Conservation (phyloP, 1,140 invertebrate genomes). For the Pogonus chalceus region DNA sequence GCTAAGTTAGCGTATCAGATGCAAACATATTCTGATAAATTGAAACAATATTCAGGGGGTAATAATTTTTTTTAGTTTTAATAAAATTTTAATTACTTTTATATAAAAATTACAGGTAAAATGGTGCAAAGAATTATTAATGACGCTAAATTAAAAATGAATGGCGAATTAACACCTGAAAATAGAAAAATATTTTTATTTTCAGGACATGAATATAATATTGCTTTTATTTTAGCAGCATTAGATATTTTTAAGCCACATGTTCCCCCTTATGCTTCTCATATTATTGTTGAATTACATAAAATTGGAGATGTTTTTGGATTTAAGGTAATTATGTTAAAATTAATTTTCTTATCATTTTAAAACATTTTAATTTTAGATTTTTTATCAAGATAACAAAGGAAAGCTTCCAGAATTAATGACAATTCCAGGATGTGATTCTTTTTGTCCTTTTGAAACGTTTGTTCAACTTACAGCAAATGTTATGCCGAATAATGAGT, state of each 20-base stretch:
- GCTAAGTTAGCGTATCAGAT: background rate
- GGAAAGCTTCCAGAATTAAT: background rate
- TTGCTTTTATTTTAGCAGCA: constrained; percentile 50
- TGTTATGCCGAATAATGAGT: background rate
- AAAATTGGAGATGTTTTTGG: constrained; percentile 14
- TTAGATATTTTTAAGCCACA: constrained; percentile 47
- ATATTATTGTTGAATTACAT: constrained; percentile 32
- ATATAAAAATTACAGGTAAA: constrained; percentile 28
- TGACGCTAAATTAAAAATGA: constrained; percentile 32
- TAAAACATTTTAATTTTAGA: background rate
- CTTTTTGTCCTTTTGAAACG: constrained; percentile 20
- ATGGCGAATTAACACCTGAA: constrained; percentile 24
- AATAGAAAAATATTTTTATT: constrained; percentile 43
- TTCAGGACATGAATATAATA: constrained; percentile 60
- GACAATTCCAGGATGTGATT: constrained; percentile 18
- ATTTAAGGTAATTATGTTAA: too few relatives aligned
- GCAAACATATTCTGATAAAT: background rate
- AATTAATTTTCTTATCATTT: too few relatives aligned
- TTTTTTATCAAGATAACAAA: background rate
- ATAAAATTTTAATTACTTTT: too few relatives aligned
- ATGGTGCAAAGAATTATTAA: constrained; percentile 43
- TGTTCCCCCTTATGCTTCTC: constrained; percentile 33
- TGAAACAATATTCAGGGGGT: background rate
- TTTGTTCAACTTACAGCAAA: constrained; percentile 10
- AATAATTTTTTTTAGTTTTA: background rate